Conservation (phyloP, 2,797 vertebrate species). For the Acrossocheilus fasciatus region DNA sequence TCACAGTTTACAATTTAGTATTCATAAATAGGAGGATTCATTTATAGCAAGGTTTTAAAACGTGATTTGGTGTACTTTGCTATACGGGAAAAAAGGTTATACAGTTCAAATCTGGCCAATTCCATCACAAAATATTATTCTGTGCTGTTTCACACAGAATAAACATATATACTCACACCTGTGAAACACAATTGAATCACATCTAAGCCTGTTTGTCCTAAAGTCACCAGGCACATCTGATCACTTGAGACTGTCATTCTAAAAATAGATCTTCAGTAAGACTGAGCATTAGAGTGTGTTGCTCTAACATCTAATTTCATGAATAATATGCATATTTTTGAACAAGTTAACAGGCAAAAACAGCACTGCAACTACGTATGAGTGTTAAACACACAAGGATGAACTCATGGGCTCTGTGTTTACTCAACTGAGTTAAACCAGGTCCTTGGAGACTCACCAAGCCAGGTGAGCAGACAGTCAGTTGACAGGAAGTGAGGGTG, state of each 20-base stretch:
- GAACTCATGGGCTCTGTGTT: slow-evolving; percentile 1
- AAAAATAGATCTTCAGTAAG: slow-evolving; percentile 13
- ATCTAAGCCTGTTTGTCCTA: slow-evolving; percentile 18
- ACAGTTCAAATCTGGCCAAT: background rate
- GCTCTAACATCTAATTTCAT: slow-evolving; percentile 1
- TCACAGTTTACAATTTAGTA: background rate
- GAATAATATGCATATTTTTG: background rate
- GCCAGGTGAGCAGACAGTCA: slow-evolving; percentile 29
- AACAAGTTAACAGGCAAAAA: background rate
- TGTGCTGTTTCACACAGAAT: background rate
- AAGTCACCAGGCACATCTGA: background rate
- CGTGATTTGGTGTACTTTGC: background rate
- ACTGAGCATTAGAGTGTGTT: background rate
- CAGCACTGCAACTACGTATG: background rate
- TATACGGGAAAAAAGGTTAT: background rate
- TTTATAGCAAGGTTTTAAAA: background rate
- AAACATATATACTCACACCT: background rate
- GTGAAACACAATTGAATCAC: slow-evolving; percentile 17
- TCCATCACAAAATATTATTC: background rate
- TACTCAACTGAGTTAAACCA: slow-evolving; percentile 51
- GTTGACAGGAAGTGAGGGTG: slow-evolving; percentile 10
- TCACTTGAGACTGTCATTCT: slow-evolving; percentile 2
- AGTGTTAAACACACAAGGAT: slow-evolving; percentile 12
- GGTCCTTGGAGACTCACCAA: slow-evolving; percentile 56
- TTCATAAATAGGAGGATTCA: background rate